These are phyloP conservation scores for Scaptomyza graminum DNA, from an alignment of 1,140 invertebrate species.

Conservation along the genomic window DNA sequence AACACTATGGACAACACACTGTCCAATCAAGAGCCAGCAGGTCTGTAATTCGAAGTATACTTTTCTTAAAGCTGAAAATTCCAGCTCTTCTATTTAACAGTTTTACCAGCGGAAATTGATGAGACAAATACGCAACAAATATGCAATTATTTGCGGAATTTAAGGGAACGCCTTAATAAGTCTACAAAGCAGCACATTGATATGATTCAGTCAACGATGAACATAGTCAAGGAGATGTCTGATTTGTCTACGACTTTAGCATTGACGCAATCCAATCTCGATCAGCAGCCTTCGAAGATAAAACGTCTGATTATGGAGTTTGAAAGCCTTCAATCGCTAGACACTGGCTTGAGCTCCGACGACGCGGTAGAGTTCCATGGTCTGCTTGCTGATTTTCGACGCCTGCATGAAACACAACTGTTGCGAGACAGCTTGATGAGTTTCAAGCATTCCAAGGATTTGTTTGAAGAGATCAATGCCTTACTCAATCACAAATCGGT, in stretches of 20 bases:
- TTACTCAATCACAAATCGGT: conserved; percentile 17
- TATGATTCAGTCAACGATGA: conserved; percentile 48
- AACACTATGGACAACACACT: conserved; percentile 18
- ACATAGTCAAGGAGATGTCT: conserved; percentile 54
- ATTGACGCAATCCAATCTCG: not conserved
- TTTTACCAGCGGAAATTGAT: conserved; percentile 18
- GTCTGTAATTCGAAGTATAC: not conserved
- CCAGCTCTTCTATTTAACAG: not conserved
- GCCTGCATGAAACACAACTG: conserved; percentile 55
- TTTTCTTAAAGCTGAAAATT: not conserved
- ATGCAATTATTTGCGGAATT: conserved; percentile 48
- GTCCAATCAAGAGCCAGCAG: not conserved
- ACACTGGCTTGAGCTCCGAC: conserved; percentile 3
- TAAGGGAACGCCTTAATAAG: conserved; percentile 40
- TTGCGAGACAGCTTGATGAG: conserved; percentile 51
- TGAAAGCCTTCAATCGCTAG: conserved; percentile 33
- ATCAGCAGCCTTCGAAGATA: conserved; percentile 42
- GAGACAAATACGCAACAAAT: conserved; percentile 34
- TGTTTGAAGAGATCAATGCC: conserved; percentile 48
- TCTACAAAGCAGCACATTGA: conserved; percentile 41
- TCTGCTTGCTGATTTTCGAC: conserved; percentile 54
- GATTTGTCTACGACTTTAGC: conserved; percentile 44
- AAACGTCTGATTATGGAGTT: conserved; percentile 63
- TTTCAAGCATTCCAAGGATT: conserved; percentile 62
- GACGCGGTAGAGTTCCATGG: conserved; percentile 34